phyloP scores from a whole-genome alignment of 64 coral and sea anemone species.

The Montipora capricornis region DNA sequence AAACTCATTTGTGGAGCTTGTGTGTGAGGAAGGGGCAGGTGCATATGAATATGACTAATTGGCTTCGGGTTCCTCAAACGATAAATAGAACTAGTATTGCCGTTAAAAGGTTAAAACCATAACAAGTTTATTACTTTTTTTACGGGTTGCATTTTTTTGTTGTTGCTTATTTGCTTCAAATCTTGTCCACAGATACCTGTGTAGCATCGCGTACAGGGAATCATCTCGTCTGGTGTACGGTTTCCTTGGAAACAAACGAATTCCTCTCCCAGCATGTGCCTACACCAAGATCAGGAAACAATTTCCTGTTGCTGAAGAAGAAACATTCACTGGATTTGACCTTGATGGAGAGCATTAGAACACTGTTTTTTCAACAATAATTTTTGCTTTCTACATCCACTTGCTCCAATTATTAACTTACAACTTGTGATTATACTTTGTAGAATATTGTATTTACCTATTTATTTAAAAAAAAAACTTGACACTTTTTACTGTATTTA shows the following conservation, averaged over 20 bases:
- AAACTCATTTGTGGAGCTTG: no score
- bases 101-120: no score
- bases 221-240: not conserved
- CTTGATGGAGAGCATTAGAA: slow-evolving; percentile 10
- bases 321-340: slow-evolving; percentile 28
- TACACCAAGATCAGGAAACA: not conserved
- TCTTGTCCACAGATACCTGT: no score
- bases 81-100: no score
- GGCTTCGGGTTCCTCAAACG: no score
- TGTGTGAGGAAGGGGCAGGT: no score
- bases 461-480: not conserved
- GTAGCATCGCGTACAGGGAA: not conserved
- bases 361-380: not conserved
- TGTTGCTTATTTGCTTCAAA: no score
- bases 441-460: not conserved
- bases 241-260: not conserved
- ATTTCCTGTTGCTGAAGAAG: not conserved
- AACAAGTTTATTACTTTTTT: no score
- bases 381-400: not conserved
- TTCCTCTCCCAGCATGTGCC: not conserved
- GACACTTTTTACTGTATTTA: not conserved
- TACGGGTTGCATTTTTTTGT: no score
- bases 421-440: not conserved
- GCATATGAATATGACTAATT: no score
- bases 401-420: not conserved